Evolutionary conservation across 2,888 invertebrate species (phyloP), one percentile per base, ranked within the genome.

Genomic region (Pristionchus maxplancki): DNA sequence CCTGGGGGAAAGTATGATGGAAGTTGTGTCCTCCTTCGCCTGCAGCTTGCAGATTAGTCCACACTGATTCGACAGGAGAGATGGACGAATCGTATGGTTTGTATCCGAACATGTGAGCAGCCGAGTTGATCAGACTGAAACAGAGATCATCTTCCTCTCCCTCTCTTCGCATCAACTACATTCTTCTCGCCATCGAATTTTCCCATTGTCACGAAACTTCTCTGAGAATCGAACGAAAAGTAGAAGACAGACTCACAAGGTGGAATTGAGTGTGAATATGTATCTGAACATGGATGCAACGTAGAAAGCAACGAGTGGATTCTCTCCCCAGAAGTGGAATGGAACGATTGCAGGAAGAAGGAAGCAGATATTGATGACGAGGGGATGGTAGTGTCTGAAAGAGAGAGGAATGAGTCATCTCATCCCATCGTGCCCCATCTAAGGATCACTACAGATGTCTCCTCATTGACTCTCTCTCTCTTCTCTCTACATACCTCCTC

Each of bases 91-190:
- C 98, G 94, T 98, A 98, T 0, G 98, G 98, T 94, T 96, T 97
- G 92, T 96, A 96, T 28, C 98, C 98, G 96, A 97, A 98, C 64
- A 92, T 96, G 95, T 98, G 98, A 0, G 98, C 98, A 24, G 97
- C 97, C 95, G 97, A 97, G 95, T 98, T 98, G n/a, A 98, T 98
- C 93, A 97, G 96, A 48, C 89, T 89, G 44, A 8, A 85, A 87
- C 13, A 28, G 40, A 9, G 28, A 67, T 67, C 24, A 34, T n/a
- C n/a, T n/a, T n/a, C n/a, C n/a, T n/a, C n/a, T n/a, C n/a, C n/a
- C n/a, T n/a, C n/a, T n/a, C n/a, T n/a, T n/a, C n/a, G n/a, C n/a
- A n/a, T n/a, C n/a, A n/a, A n/a, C n/a, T n/a, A n/a, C n/a, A n/a
- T n/a, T n/a, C n/a, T n/a, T n/a, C n/a, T n/a, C n/a, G n/a, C n/a